Conservation (phyloP, 1,140 invertebrate species). For the Idris sp. region DNA sequence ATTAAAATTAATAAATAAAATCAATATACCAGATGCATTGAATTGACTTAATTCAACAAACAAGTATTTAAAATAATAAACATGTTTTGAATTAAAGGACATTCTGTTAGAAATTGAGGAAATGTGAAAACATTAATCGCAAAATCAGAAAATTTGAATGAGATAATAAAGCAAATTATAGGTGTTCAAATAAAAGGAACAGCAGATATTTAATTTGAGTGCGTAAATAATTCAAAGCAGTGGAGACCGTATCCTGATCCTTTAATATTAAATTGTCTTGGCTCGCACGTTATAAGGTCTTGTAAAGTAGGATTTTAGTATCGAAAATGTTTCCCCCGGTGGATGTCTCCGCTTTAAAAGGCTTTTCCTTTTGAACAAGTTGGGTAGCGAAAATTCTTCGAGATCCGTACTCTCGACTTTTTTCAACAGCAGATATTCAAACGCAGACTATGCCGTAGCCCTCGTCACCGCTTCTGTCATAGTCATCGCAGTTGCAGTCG, state of each 20-base stretch:
- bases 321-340: conserved; percentile 32
- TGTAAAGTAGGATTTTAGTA: conserved; percentile 42
- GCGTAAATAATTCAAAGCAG: conserved; percentile 29
- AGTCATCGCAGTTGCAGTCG: conserved; percentile 9
- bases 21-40: too few relatives aligned
- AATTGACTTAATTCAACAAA: too few relatives aligned
- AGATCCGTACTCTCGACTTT: conserved; percentile 50
- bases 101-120: too few relatives aligned
- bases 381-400: conserved; percentile 33
- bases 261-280: conserved; percentile 43
- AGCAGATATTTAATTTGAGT: conserved; percentile 25
- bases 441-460: conserved; percentile 34
- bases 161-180: conserved; percentile 4
- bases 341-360: conserved; percentile 47
- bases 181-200: conserved; percentile 9
- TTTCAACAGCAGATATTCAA: conserved; percentile 56
- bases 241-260: conserved; percentile 21
- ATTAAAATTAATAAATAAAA: too few relatives aligned
- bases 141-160: conserved; percentile 9
- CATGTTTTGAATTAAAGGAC: too few relatives aligned
- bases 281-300: conserved; percentile 20
- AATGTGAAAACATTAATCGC: conserved; percentile 6
- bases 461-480: conserved; percentile 1
- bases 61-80: too few relatives aligned
- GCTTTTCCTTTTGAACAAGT: conserved; percentile 53